These are phyloP conservation scores for Aratinga solstitialis DNA, from an alignment of 2,797 vertebrate species.

Conservation along the genomic window DNA sequence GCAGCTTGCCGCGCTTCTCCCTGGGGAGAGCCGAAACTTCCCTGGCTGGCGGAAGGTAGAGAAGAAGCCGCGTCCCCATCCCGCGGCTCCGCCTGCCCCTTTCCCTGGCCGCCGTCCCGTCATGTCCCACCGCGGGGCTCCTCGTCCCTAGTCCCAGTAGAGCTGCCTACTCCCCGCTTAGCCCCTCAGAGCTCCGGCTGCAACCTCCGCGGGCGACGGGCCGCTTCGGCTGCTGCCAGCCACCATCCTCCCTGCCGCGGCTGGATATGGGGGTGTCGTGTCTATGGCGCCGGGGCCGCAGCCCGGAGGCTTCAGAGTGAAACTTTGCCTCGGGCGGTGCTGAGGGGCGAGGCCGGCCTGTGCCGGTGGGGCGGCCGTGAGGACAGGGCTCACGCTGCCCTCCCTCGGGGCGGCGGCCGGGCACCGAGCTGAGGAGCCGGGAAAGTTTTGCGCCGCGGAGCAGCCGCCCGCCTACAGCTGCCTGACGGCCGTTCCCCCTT, in stretches of 20 bases:
- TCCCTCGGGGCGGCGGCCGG: background rate
- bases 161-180: background rate
- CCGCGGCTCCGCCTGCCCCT: background rate
- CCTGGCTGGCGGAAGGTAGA: background rate
- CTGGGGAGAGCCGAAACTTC: background rate
- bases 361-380: background rate
- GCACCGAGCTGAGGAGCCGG: background rate
- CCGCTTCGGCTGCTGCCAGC: background rate
- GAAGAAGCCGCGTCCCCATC: background rate
- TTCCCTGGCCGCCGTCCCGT: background rate
- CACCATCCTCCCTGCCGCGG: background rate
- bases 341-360: background rate
- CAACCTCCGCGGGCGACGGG: background rate
- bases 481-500: background rate
- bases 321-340: background rate
- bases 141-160: background rate
- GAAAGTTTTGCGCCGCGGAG: constrained; percentile 10
- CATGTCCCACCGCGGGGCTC: background rate
- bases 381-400: background rate
- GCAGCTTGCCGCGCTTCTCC: background rate
- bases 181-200: background rate
- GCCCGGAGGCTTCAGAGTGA: background rate
- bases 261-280: background rate
- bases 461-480: background rate
- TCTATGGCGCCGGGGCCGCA: background rate